phyloP scores from a whole-genome alignment of 1,140 invertebrate genomes.

The Aradophagus sp. region DNA sequence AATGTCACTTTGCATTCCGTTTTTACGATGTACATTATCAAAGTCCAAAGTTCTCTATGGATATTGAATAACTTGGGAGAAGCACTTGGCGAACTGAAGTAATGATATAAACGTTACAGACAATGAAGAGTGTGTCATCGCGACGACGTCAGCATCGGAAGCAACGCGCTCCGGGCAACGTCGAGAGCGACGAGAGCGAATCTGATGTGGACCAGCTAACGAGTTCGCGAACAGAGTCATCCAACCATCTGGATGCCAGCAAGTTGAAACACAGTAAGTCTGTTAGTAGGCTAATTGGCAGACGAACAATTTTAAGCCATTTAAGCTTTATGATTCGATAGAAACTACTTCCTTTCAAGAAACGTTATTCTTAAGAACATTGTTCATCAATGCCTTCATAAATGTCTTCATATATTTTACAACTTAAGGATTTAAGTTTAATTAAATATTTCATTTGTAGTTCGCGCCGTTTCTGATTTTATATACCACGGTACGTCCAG shows the following conservation, averaged over 20 bases:
- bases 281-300: no score
- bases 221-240: slow-evolving; percentile 84
- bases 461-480: slow-evolving; percentile 79
- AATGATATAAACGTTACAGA: slow-evolving; percentile 51
- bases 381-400: no score
- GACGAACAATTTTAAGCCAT: neutral
- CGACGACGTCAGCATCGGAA: slow-evolving; percentile 75
- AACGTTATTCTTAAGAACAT: no score
- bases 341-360: no score
- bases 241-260: slow-evolving; percentile 82
- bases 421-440: slow-evolving; percentile 2
- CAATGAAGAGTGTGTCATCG: slow-evolving; percentile 74
- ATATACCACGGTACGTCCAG: slow-evolving; percentile 85
- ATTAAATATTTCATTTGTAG: slow-evolving; percentile 59
- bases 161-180: slow-evolving; percentile 78
- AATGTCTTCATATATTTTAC: no score
- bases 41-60: no score
- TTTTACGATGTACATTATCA: no score
- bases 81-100: no score
- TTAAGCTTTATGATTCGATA: no score
- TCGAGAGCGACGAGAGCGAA: slow-evolving; percentile 84
- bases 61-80: no score
- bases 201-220: slow-evolving; percentile 84
- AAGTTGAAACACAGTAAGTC: slow-evolving; percentile 82
- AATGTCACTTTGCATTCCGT: no score